Evolutionary conservation across 2,113 vertebrate species (phyloP), one percentile per base, ranked within the genome.

Genomic region (Regulus satrapa): DNA sequence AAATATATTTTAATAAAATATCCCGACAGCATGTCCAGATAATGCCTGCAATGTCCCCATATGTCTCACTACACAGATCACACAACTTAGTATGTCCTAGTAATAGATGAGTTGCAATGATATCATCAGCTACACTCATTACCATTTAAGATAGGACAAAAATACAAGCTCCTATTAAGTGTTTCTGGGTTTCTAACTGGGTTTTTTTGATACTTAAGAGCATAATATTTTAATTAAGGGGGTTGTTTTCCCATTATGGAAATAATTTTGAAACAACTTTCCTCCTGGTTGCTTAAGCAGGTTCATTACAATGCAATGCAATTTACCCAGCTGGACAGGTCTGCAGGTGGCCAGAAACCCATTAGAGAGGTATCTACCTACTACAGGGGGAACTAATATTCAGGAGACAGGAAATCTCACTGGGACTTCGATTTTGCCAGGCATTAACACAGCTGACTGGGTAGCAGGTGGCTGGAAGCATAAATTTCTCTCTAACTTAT

Each of bases 401-500:
- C 89, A 92, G 84, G 68, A 95, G 92, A 97, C 95, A 95, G 89
- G 93, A 96, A 97, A 91, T 91, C 96, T 93, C 96, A 80, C 48
- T 72, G 95, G 96, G 94, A 92, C 94, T 97, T 94, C 73, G 86
- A 96, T 97, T 95, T 93, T 96, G 94, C 95, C 85, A 97, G 92
- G 67, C 94, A 89, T 96, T 97, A 96, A 89, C 94, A 92, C 96
- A 97, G 94, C 6, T 97, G 96, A 97, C 92, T 96, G 95, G 96
- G 95, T 95, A 97, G 96, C 97, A 97, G 96, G 97, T 97, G 95
- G 96, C 91, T 97, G 87, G 89, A 83, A 97, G 87, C 93, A 96
- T 97, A 96, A 96, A 97, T 97, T 97, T 97, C 88, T 92, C 95
- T 88, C 87, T 95, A 96, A 91, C 87, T 96, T 96, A 97, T 97